Base-by-base conservation (phyloP, 1,140 invertebrate genomes). In the Glossosoma conforme region DNA sequence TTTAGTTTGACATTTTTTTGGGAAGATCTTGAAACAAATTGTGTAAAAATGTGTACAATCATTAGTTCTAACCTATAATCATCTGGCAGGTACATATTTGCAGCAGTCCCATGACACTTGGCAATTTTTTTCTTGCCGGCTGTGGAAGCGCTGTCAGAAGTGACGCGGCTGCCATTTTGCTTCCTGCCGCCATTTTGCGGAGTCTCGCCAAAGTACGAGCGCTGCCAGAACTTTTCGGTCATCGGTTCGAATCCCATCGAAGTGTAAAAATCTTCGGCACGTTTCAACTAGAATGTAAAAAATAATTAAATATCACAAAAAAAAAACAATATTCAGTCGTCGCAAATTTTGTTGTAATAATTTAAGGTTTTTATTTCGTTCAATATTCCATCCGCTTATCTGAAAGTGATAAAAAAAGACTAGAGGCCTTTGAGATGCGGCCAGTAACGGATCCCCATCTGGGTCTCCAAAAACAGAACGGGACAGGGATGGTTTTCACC, bases 61-160 rank as follows among this genome's bases (percentile, higher is more conserved):
- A n/a, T 28, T 28, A 28, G 6, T 28, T 4, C 8, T 32, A 33
- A 85, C 84, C 84, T 77, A 59, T 77, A 84, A 65, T 89, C 85
- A 54, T 77, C 72, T 15, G 67, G 57, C 54, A 74, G 69, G 61
- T 76, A 87, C 78, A 89, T 82, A 63, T 89, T 81, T 14, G 79
- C 82, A 4, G 86, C 85, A 0, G 82, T 76, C 13, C 77, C 82
- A 58, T 84, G 82, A 62, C 76, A 87, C 22, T 72, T 65, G 0
- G 63, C 62, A 14, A 5, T 14, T 3, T 17, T 38, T 42, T 42
- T 28, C 24, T 58, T 62, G 35, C 15, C 36, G 18, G 40, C n/a
- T n/a, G n/a, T 56, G 33, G 33, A 51, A 38, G 11, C 36, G 11
- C n/a, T 3, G 17, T 66, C 61, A 20, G 57, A 52, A 51, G 21